Evolutionary conservation across 2,797 vertebrate species (phyloP), one percentile per base, ranked within the genome.

Genomic region (Typhlichthys subterraneus): DNA sequence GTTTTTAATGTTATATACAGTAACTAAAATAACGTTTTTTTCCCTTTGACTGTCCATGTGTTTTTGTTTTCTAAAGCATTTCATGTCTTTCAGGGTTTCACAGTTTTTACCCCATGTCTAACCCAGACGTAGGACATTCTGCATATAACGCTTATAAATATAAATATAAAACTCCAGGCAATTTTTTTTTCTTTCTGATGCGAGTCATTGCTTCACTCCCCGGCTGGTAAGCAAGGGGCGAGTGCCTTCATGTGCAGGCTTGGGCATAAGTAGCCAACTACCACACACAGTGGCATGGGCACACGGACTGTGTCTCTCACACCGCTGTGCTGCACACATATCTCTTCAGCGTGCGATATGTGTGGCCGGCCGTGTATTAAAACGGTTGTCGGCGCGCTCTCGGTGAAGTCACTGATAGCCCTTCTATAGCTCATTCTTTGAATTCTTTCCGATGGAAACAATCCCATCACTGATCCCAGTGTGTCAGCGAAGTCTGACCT

Each of bases 361-460:
- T 49, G 61, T 47, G 61, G 38, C 47, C 47, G 82, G 72, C 75
- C 17, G 12, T 80, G 81, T 85, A 83, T 90, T 87, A 81, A 85
- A 87, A 87, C 81, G 76, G 80, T 82, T 87, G 85, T 88, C 79
- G 68, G 86, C 84, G 76, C 87, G 71, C 79, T 85, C 57, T 72
- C 70, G 86, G 87, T 84, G 79, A 87, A 90, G 91, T 88, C 90
- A 89, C 89, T 90, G 89, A 92, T 92, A 92, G 88, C 90, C 90
- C 90, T 92, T 93, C 90, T 85, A 29, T 29, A 65, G 84, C 79
- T 86, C 90, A 93, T 93, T 94, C 91, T 83, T 87, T 71, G 87
- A 89, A 94, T 93, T 93, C 93, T 93, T 94, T 94, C 93, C 92
- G 81, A 61, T 93, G 92, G 92, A 93, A 94, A 93, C 89, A 92